phyloP scores from a whole-genome alignment of 1,140 invertebrate genomes.

The Bemisia tabaci region DNA sequence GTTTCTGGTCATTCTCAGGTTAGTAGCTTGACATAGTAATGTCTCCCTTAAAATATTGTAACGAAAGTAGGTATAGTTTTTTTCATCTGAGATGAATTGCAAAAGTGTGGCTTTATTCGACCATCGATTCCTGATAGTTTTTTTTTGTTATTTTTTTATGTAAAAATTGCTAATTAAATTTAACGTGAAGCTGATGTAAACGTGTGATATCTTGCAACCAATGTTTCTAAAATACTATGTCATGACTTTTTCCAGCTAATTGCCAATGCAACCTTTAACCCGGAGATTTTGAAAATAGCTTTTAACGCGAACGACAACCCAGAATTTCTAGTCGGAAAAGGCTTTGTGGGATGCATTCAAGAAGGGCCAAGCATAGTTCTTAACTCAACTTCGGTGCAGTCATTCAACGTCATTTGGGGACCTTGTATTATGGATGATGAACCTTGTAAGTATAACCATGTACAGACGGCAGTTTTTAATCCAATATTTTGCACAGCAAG shows the following conservation, averaged over 20 bases:
- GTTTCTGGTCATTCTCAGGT: slow-evolving; percentile 39
- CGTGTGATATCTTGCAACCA: neutral
- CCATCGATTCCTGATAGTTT: neutral
- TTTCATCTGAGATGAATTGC: no score
- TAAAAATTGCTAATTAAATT: neutral
- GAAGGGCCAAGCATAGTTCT: slow-evolving; percentile 71
- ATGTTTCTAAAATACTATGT: no score
- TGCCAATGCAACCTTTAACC: slow-evolving; percentile 63
- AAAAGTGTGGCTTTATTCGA: neutral
- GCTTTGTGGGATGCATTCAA: slow-evolving; percentile 66
- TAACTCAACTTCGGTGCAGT: slow-evolving; percentile 41
- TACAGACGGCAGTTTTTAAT: no score
- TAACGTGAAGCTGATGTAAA: slow-evolving; percentile 1
- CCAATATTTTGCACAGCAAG: no score
- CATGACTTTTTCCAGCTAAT: slow-evolving; percentile 43
- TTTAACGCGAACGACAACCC: slow-evolving; percentile 34
- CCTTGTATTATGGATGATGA: slow-evolving; percentile 52
- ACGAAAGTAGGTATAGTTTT: no score
- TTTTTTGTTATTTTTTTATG: slow-evolving; percentile 1
- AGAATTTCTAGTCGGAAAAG: slow-evolving; percentile 54
- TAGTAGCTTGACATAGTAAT: slow-evolving; percentile 9
- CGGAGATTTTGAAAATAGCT: slow-evolving; percentile 51
- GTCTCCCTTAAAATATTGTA: no score
- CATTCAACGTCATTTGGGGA: slow-evolving; percentile 54
- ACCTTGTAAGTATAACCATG: slow-evolving; percentile 46